phyloP scores from a whole-genome alignment of 2,888 invertebrate species.

The Vanessa cardui region DNA sequence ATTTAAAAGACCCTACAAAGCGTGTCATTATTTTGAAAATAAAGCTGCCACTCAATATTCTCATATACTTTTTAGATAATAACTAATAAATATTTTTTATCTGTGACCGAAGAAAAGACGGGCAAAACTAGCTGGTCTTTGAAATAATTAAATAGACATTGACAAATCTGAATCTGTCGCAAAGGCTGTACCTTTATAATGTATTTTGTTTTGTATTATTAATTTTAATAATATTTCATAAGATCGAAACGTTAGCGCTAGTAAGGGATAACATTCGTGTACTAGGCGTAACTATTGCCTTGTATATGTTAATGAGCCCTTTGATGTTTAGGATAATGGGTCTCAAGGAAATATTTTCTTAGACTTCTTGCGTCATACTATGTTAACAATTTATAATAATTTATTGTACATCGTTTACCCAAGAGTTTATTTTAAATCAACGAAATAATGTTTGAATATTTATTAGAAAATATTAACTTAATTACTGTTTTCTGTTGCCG shows the following conservation, averaged over 20 bases:
- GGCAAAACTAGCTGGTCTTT: background rate
- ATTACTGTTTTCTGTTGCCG: too few species aligned
- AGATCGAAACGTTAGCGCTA: slow-evolving; percentile 14
- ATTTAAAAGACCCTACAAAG: too few species aligned
- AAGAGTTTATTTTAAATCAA: background rate
- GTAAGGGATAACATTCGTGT: slow-evolving; percentile 27
- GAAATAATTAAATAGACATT: background rate
- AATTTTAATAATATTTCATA: slow-evolving; percentile 24
- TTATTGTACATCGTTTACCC: background rate
- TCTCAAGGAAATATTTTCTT: slow-evolving; percentile 22
- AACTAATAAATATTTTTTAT: too few species aligned
- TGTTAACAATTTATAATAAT: slow-evolving; percentile 4
- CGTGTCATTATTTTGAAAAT: too few species aligned
- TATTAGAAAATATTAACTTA: too few species aligned
- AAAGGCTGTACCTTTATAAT: background rate
- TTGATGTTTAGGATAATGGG: slow-evolving; percentile 35
- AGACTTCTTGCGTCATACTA: slow-evolving; percentile 24
- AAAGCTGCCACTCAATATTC: too few species aligned
- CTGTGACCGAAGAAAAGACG: too few species aligned
- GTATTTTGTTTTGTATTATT: slow-evolving; percentile 9
- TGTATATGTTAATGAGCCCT: slow-evolving; percentile 45
- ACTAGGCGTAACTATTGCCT: slow-evolving; percentile 38
- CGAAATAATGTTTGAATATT: too few species aligned
- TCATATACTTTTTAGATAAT: too few species aligned
- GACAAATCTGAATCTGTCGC: background rate